A percentile compares a stretch with the other conserved stretches of the same genome.
phyloP scores from a whole-genome alignment of 2,888 invertebrate species.

The Caenorhabditis sulstoni region DNA sequence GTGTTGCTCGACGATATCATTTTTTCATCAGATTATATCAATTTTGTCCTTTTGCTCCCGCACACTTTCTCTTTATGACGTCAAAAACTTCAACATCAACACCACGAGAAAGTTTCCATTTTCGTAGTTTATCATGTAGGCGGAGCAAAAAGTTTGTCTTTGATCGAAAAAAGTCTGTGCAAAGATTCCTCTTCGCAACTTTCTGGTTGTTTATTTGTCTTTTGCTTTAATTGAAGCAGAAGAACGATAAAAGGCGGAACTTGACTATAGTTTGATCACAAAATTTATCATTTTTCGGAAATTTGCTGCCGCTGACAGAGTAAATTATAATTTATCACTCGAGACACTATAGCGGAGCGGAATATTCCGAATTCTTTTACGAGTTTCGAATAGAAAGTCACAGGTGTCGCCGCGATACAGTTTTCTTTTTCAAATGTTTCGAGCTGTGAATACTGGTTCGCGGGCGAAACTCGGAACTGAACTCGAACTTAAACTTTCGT shows the following conservation, averaged over 20 bases:
- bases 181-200: conserved; percentile 1
- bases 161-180: conserved; percentile 8
- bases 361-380: conserved; percentile 9
- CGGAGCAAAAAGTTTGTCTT: conserved; percentile 12
- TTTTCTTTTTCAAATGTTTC: conserved; percentile 6
- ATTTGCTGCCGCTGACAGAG: too few relatives aligned
- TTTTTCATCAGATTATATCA: conserved; percentile 45
- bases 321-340: too few relatives aligned
- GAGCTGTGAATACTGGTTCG: not conserved
- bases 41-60: conserved; percentile 32
- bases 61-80: conserved; percentile 22
- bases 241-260: conserved; percentile 33
- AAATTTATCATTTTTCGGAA: conserved; percentile 24
- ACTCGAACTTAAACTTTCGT: too few relatives aligned
- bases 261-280: conserved; percentile 43
- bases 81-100: conserved; percentile 35
- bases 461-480: too few relatives aligned
- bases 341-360: too few relatives aligned
- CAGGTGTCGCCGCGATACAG: too few relatives aligned
- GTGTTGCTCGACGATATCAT: conserved; percentile 9
- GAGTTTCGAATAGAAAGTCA: too few relatives aligned
- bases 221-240: not conserved
- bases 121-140: conserved; percentile 15
- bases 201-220: conserved; percentile 12
- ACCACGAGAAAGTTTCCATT: conserved; percentile 17